Evolutionary conservation across 2,888 invertebrate species (phyloP).

Genomic region (Agrochola circellaris): DNA sequence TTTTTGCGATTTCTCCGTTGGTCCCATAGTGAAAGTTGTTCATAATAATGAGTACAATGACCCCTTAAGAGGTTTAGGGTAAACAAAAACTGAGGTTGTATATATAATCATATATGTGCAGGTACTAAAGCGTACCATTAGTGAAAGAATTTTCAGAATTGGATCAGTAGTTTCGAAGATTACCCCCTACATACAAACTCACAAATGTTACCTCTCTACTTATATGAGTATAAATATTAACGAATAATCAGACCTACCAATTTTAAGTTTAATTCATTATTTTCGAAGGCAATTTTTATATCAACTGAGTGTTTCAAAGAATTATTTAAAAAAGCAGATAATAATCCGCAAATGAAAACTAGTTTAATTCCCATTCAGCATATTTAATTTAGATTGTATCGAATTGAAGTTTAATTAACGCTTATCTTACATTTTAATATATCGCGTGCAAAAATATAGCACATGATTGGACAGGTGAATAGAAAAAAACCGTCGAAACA

Average conservation of each 20-base stretch:
- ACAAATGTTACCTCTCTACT: no score
- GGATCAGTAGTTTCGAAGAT: not conserved
- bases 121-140: not conserved
- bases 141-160: not conserved
- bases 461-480: slow-evolving; percentile 21
- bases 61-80: no score
- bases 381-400: slow-evolving; percentile 26
- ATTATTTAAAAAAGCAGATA: not conserved
- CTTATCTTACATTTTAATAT: slow-evolving; percentile 24
- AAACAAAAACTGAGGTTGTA: no score
- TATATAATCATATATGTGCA: no score
- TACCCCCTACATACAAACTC: not conserved
- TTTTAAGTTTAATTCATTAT: not conserved
- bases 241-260: not conserved
- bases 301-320: not conserved
- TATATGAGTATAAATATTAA: not conserved
- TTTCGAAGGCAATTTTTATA: not conserved
- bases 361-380: slow-evolving; percentile 7
- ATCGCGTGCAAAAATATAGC: slow-evolving; percentile 12
- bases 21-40: no score
- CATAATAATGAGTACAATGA: no score
- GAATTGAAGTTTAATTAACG: slow-evolving; percentile 19
- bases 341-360: not conserved
- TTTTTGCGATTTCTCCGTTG: no score
- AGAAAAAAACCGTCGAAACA: not conserved